Conservation (phyloP, 1,140 invertebrate genomes). For the Magallana ariakensis region DNA sequence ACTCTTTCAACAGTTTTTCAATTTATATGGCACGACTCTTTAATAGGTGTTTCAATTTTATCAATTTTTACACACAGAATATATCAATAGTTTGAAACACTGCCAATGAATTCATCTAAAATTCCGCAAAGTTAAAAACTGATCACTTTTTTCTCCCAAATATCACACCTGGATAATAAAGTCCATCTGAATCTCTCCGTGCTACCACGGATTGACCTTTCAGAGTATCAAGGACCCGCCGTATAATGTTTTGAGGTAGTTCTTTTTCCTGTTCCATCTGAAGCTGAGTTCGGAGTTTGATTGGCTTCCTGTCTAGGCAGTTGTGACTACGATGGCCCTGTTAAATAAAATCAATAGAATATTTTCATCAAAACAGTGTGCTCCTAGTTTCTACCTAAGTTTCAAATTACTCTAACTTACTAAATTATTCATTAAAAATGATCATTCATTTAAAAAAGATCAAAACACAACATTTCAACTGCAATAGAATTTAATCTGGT, state of each 20-base stretch:
- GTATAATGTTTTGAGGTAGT: slow-evolving; percentile 33
- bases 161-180: slow-evolving; percentile 72
- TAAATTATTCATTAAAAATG: slow-evolving; percentile 3
- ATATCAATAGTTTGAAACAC: no score
- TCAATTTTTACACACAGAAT: no score
- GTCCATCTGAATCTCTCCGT: slow-evolving; percentile 70
- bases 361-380: background rate
- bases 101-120: no score
- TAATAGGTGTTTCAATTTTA: no score
- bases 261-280: slow-evolving; percentile 17
- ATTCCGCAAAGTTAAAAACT: no score
- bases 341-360: slow-evolving; percentile 21
- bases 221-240: slow-evolving; percentile 56
- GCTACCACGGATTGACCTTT: slow-evolving; percentile 70
- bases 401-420: slow-evolving; percentile 5
- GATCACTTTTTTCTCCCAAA: no score
- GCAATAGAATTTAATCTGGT: no score
- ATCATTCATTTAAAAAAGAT: background rate
- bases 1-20: no score
- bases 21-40: no score
- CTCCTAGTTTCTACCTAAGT: background rate
- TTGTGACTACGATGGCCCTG: slow-evolving; percentile 31
- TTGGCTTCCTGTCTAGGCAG: slow-evolving; percentile 29
- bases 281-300: slow-evolving; percentile 17
- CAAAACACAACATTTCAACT: no score